Base-by-base conservation (phyloP, 1,140 invertebrate species). In the Bombus consobrinus region DNA sequence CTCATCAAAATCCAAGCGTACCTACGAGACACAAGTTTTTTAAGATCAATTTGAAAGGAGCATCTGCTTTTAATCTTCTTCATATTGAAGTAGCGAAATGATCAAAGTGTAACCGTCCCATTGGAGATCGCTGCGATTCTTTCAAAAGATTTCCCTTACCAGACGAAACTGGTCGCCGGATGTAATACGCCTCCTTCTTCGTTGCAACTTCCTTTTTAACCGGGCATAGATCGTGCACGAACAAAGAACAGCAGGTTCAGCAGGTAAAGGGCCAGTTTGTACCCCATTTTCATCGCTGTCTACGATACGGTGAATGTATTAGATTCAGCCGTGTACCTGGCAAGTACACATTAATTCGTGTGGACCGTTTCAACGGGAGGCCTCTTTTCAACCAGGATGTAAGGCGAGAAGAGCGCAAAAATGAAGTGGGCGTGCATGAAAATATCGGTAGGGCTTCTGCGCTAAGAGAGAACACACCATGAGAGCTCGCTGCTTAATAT, bases 381-480 rank as follows among this genome's bases (percentile, higher is more conserved):
- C 68, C 81, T 47, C 86, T 86, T 86, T 75, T 77, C 57, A 64
- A 37, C 71, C 28, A 6, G 81, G 37, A 76, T 47, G 81, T 83
- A 86, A 86, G 85, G 77, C 81, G 85, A 86, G 85, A 83, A 83
- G 85, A 69, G 85, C 34, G 74, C 25, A 73, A 68, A 86, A 81
- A 87, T 75, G 80, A 90, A 87, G 85, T 90, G 81, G 90, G 90
- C 90, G 90, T 88, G 90, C 85, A 91, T 88, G 89, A 82, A 91
- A 91, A 88, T 89, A 87, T 88, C 88, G 88, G 81, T 76, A 71
- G 77, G 81, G 41, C 34, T 80, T 72, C 37, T 32, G 18, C 47
- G 47, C 6, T 53, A 53, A 53, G 18, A 53, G 47, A 73, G 66
- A 53, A 69, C 74, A 32, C 57, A 43, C 12, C 57, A 41, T 25